These are phyloP conservation scores for Theristicus caerulescens DNA, from an alignment of 2,113 vertebrate genomes.

Conservation along the genomic window DNA sequence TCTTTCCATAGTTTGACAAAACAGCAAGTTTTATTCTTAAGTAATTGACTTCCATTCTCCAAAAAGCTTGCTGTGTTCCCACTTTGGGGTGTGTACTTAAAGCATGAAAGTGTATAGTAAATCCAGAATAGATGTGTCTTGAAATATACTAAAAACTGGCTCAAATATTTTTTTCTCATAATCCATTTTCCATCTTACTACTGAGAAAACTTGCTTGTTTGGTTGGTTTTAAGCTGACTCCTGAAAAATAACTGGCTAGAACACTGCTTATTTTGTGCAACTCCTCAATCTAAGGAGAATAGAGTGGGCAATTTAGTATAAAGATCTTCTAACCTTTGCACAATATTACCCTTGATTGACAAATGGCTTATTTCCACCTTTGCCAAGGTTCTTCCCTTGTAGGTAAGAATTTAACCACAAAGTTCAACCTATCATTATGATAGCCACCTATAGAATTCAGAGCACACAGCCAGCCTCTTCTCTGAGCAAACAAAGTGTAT, in stretches of 20 bases:
- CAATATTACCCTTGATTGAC: neutral
- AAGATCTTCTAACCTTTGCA: neutral
- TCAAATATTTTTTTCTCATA: neutral
- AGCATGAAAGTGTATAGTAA: constrained; percentile 7
- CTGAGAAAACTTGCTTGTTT: neutral
- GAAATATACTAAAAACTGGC: neutral
- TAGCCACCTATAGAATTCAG: constrained; percentile 59
- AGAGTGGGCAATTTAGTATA: constrained; percentile 53
- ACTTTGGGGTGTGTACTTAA: constrained; percentile 24
- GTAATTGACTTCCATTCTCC: constrained; percentile 48
- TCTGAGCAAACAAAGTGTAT: neutral
- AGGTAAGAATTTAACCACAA: neutral
- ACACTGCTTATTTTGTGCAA: constrained; percentile 53
- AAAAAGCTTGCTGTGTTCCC: constrained; percentile 66
- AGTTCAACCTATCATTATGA: neutral
- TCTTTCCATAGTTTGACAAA: constrained; percentile 59
- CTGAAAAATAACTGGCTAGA: constrained; percentile 67
- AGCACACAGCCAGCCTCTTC: constrained; percentile 69
- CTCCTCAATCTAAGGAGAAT: constrained; percentile 1
- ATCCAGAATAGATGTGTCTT: constrained; percentile 29
- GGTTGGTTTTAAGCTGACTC: constrained; percentile 57
- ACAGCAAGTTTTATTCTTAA: constrained; percentile 65
- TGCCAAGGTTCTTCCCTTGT: neutral
- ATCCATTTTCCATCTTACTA: neutral
- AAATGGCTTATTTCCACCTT: neutral